These are phyloP conservation scores for Lagria hirta DNA, from an alignment of 2,888 invertebrate species.

Conservation along the genomic window DNA sequence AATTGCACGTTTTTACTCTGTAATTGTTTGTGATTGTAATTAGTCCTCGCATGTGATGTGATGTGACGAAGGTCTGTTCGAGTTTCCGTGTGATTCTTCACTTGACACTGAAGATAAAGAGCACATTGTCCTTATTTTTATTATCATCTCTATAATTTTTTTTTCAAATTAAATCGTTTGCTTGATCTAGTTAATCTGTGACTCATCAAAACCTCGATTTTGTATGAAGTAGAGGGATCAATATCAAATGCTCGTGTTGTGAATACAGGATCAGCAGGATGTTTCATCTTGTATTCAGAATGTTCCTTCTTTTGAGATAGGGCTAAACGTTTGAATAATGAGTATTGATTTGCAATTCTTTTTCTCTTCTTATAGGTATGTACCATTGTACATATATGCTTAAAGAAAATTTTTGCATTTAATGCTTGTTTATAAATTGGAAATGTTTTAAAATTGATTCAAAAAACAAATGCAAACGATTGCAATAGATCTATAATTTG, in stretches of 20 bases:
- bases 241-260: constrained; percentile 39
- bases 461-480: too few species aligned
- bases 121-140: constrained; percentile 1
- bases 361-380: too few species aligned
- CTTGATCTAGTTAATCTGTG: constrained; percentile 31
- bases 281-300: constrained; percentile 32
- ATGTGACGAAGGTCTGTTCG: constrained; percentile 4
- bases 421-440: too few species aligned
- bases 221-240: constrained; percentile 34
- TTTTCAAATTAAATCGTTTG: constrained; percentile 4
- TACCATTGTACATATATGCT: too few species aligned
- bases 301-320: constrained; percentile 41
- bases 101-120: constrained; percentile 2
- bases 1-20: constrained; percentile 15
- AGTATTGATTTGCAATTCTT: too few species aligned
- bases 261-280: constrained; percentile 36
- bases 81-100: constrained; percentile 11
- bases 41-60: constrained; percentile 6
- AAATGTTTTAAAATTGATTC: too few species aligned
- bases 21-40: constrained; percentile 7
- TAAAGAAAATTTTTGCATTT: too few species aligned
- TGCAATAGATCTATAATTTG: too few species aligned
- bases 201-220: constrained; percentile 35
- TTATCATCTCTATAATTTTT: constrained; percentile 2
- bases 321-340: constrained; percentile 42